Conservation (phyloP, 1,140 invertebrate genomes). For the Drosophila takahashii region DNA sequence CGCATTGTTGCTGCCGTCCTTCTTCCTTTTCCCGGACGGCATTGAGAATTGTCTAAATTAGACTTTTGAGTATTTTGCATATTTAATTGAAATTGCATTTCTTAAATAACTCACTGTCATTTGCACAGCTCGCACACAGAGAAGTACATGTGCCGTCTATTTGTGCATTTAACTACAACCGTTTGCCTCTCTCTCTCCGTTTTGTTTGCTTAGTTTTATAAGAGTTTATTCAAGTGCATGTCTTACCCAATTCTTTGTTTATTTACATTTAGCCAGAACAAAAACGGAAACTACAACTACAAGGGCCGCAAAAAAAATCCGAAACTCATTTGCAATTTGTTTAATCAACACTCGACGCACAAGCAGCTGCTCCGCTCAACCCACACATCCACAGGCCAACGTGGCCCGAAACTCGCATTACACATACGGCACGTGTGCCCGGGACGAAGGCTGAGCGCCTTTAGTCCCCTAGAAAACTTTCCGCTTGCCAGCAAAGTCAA, state of each 20-base stretch:
- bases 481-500: slow-evolving; percentile 67
- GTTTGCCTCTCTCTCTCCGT: slow-evolving; percentile 20
- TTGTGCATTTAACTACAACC: slow-evolving; percentile 71
- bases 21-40: slow-evolving; percentile 5
- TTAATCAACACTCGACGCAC: slow-evolving; percentile 77
- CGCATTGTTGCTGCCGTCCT: slow-evolving; percentile 59
- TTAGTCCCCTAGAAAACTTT: slow-evolving; percentile 54
- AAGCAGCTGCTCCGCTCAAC: slow-evolving; percentile 45
- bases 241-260: slow-evolving; percentile 74
- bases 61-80: slow-evolving; percentile 83
- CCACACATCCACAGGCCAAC: slow-evolving; percentile 11
- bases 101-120: slow-evolving; percentile 82
- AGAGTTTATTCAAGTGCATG: slow-evolving; percentile 82
- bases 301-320: slow-evolving; percentile 53
- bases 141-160: slow-evolving; percentile 55
- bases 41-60: slow-evolving; percentile 76
- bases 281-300: slow-evolving; percentile 34
- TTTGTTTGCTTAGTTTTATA: slow-evolving; percentile 76
- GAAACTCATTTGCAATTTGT: slow-evolving; percentile 82
- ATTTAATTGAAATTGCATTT: slow-evolving; percentile 84
- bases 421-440: slow-evolving; percentile 63
- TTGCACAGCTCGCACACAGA: slow-evolving; percentile 43
- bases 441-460: slow-evolving; percentile 12
- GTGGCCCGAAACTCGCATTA: slow-evolving; percentile 38
- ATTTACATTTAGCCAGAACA: slow-evolving; percentile 63